Base-by-base conservation (phyloP, 2,113 vertebrate genomes). In the Rhagologus leucostigma region DNA sequence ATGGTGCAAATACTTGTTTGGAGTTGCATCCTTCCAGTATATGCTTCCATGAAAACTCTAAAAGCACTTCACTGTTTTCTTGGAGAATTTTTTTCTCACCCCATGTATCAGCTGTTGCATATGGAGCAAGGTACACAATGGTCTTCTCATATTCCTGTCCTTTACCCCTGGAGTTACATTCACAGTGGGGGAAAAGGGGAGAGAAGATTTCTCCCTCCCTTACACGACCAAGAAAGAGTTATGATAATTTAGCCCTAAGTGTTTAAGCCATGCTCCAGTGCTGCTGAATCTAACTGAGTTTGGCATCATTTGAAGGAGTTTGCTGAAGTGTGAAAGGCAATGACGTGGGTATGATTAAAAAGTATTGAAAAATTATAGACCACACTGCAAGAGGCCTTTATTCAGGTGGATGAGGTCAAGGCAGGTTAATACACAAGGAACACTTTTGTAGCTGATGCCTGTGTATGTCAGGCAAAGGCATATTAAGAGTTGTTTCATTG, bases 241-340 rank as follows among this genome's bases (percentile, higher is more conserved):
- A 74, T 84, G 73, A 71, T 52, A 90, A 93, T 96, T 90, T 96
- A 95, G 88, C 92, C 85, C 32, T 62, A 35, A 94, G 88, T 81
- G 60, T 87, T 96, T 87, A 81, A 94, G 68, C 67, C 69, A 84
- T 73, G 90, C 71, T 95, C 53, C 86, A 87, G 64, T 93, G 93
- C 93, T 93, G 53, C 57, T 75, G 80, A 96, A 92, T 89, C 76
- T 92, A 87, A 87, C 86, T 87, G 80, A 93, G 86, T 73, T 62
- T 96, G 95, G 95, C 92, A 96, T 56, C 73, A 69, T 88, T 87
- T 96, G 96, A 97, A 97, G 95, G 96, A 96, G 73, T 41, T 89
- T 96, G 86, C 73, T 92, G 92, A 81, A 95, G 88, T 94, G 90
- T 96, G 92, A 96, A 96, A 95, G 93, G 73, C 90, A 93, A 35